phyloP scores from a whole-genome alignment of 1,140 invertebrate genomes.

The Ditylenchus dipsaci region DNA sequence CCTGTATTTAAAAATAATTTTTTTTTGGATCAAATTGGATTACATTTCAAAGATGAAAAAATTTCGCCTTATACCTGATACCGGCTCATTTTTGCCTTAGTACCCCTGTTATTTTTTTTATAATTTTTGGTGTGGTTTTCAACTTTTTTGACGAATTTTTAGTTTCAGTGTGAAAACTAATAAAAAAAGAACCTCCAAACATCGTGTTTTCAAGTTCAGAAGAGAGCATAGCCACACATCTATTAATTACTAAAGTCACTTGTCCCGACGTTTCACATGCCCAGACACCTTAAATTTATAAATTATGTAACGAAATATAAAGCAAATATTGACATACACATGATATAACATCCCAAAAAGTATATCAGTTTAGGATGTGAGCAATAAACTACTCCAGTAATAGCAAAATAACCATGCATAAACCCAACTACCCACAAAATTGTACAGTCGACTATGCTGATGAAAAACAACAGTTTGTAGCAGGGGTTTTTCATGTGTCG shows the following conservation, averaged over 20 bases:
- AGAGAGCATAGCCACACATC: background rate
- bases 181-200: too few species aligned
- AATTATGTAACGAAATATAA: background rate
- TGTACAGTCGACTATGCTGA: constrained; percentile 17
- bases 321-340: background rate
- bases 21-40: too few species aligned
- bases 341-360: constrained; percentile 3
- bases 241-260: background rate
- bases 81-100: too few species aligned
- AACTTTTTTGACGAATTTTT: too few species aligned
- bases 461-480: constrained; percentile 29
- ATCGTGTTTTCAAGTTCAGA: background rate
- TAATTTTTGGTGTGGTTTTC: too few species aligned
- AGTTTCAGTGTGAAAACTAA: background rate
- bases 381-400: constrained; percentile 21
- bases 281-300: constrained; percentile 1
- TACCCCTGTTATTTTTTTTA: too few species aligned
- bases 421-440: background rate
- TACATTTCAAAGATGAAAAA: too few species aligned
- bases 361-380: constrained; percentile 18
- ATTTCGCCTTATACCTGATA: too few species aligned
- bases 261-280: background rate
- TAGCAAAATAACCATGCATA: constrained; percentile 6
- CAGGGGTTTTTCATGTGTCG: constrained; percentile 21
- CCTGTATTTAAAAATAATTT: constrained; percentile 18